Evolutionary conservation across 2,113 vertebrate genomes (phyloP).

Genomic region (Myanophis thanlyinensis): DNA sequence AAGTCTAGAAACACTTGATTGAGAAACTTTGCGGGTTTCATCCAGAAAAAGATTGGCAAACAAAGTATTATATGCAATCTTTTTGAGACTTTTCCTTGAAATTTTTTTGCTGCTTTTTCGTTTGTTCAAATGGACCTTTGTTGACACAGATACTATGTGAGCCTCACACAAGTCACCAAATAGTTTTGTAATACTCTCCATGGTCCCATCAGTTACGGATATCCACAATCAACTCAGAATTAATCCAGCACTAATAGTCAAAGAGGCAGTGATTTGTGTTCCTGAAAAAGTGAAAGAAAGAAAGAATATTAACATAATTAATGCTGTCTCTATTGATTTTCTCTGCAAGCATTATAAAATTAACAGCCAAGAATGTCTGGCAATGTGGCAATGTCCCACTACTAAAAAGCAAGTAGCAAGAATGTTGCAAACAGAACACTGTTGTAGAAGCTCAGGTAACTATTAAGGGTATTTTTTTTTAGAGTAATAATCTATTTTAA

Average conservation of each 20-base stretch:
- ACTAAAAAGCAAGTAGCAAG: not conserved
- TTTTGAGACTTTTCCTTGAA: constrained; percentile 77
- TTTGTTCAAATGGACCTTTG: constrained; percentile 72
- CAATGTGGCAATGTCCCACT: not conserved
- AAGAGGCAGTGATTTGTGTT: not conserved
- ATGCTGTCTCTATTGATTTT: not conserved
- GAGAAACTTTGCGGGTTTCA: constrained; percentile 52
- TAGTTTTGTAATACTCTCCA: constrained; percentile 86
- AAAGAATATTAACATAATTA: accelerated
- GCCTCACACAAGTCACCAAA: constrained; percentile 85
- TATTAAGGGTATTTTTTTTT: not conserved
- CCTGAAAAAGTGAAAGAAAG: constrained; percentile 40
- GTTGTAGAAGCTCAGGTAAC: not conserved
- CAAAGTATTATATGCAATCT: constrained; percentile 79
- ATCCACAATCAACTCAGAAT: not conserved
- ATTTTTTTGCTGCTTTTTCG: constrained; percentile 65
- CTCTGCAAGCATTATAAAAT: not conserved
- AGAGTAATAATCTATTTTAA: not conserved
- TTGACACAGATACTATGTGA: constrained; percentile 78
- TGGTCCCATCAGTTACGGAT: constrained; percentile 30
- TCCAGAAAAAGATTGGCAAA: constrained; percentile 86
- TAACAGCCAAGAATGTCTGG: not conserved
- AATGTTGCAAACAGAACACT: not conserved
- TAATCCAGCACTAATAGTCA: constrained; percentile 24
- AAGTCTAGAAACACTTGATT: constrained; percentile 58